A percentile compares a stretch with the other conserved stretches of the same genome.
phyloP scores from a whole-genome alignment of 2,888 invertebrate genomes.

The Cancer borealis region DNA sequence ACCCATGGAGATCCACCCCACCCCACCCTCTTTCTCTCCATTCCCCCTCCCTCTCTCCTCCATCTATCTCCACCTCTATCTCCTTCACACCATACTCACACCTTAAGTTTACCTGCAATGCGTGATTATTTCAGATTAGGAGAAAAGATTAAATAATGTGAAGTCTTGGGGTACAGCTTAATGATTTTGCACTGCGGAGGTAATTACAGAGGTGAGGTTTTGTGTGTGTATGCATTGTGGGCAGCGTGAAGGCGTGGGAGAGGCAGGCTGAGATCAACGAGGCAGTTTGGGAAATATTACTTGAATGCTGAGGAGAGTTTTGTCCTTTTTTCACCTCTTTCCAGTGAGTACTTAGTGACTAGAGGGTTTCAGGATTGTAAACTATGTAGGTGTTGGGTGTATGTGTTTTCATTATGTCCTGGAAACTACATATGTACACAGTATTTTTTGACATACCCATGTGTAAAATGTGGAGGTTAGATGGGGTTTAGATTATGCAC shows the following conservation, averaged over 20 bases:
- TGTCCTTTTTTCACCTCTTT: conserved; percentile 1
- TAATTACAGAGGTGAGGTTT: neutral
- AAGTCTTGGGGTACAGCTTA: neutral
- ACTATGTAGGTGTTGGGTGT: neutral
- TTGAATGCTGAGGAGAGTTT: neutral
- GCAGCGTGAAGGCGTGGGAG: neutral
- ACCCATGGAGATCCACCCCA: neutral
- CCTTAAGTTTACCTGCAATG: conserved; percentile 6
- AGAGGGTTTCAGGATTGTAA: neutral
- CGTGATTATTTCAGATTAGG: neutral
- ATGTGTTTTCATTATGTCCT: neutral
- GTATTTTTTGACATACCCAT: neutral
- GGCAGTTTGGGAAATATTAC: neutral
- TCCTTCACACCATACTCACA: conserved; percentile 28
- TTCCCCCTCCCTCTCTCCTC: neutral
- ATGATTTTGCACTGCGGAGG: neutral
- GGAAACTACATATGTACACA: neutral
- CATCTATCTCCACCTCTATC: conserved; percentile 33
- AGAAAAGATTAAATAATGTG: neutral
- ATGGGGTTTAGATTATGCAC: too few species aligned
- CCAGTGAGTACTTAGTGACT: neutral
- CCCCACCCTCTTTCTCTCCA: neutral
- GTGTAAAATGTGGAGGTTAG: neutral
- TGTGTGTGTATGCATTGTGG: neutral
- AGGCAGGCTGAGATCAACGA: conserved; percentile 1